A percentile compares a stretch with the other conserved stretches of the same genome.
Conservation (phyloP, 2,797 vertebrate genomes). For the Sebastes paucispinis region DNA sequence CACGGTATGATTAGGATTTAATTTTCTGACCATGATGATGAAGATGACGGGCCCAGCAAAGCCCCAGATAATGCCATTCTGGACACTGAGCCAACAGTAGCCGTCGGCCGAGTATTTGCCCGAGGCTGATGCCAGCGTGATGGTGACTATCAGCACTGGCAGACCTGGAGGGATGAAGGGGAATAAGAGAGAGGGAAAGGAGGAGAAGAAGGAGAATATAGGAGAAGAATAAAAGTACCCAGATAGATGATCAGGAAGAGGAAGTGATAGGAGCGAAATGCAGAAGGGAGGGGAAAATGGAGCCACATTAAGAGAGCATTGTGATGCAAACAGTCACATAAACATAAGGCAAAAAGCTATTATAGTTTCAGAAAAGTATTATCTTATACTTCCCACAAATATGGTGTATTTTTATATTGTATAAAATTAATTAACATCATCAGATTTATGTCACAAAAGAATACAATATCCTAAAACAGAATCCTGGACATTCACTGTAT, state of each 20-base stretch:
- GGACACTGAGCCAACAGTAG: slow-evolving; percentile 86
- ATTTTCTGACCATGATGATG: slow-evolving; percentile 82
- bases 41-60: slow-evolving; percentile 87
- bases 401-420: not conserved
- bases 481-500: not conserved
- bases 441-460: not conserved
- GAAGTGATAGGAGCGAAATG: not conserved
- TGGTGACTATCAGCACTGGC: slow-evolving; percentile 84
- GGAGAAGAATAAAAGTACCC: not conserved
- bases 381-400: not conserved
- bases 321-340: not conserved
- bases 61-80: slow-evolving; percentile 86
- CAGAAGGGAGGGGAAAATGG: not conserved
- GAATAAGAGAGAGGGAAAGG: not conserved
- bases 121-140: slow-evolving; percentile 83
- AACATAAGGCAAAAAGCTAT: not conserved
- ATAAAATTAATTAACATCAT: not conserved
- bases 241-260: not conserved
- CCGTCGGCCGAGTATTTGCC: slow-evolving; percentile 81
- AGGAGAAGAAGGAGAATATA: not conserved
- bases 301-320: not conserved
- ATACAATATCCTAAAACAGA: not conserved
- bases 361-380: not conserved
- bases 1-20: not conserved
- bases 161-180: slow-evolving; percentile 72